These are phyloP conservation scores for Aplysina aerophoba DNA, from an alignment of 37 sponge, comb jelly and placozoan species.

Conservation along the genomic window DNA sequence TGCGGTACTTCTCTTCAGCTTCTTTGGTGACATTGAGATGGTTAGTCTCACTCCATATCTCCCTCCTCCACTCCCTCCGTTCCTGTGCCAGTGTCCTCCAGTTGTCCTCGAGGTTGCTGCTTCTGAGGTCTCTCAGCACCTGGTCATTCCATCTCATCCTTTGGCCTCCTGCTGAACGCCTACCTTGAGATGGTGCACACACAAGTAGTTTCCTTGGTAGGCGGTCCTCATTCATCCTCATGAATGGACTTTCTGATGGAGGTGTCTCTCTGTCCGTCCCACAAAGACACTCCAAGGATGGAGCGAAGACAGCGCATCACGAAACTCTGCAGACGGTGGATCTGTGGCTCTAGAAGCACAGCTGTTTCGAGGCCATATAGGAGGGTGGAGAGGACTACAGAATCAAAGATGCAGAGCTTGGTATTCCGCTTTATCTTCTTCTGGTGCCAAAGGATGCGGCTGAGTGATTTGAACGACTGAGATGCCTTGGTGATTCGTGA, in stretches of 20 bases:
- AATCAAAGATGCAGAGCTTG: not conserved
- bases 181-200: constrained; percentile 14
- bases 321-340: constrained; percentile 17
- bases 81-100: constrained; percentile 1
- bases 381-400: constrained; percentile 6
- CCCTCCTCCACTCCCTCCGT: constrained; percentile 9
- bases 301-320: constrained; percentile 16
- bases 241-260: too few relatives aligned
- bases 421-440: not conserved
- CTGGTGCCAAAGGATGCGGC: constrained; percentile 21
- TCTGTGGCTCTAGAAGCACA: constrained; percentile 12
- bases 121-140: not conserved
- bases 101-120: not conserved
- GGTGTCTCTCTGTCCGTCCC: constrained; percentile 18
- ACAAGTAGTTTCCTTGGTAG: constrained; percentile 13
- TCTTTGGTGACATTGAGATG: not conserved
- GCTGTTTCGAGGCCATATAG: constrained; percentile 19
- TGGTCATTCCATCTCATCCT: constrained; percentile 16
- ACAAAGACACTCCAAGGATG: constrained; percentile 16
- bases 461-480: too few relatives aligned
- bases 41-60: not conserved
- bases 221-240: not conserved
- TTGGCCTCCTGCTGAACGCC: constrained; percentile 10
- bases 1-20: constrained; percentile 10
- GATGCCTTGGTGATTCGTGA: too few relatives aligned